phyloP scores from a whole-genome alignment of 2,797 vertebrate genomes.

The Mionectes olivaceus region DNA sequence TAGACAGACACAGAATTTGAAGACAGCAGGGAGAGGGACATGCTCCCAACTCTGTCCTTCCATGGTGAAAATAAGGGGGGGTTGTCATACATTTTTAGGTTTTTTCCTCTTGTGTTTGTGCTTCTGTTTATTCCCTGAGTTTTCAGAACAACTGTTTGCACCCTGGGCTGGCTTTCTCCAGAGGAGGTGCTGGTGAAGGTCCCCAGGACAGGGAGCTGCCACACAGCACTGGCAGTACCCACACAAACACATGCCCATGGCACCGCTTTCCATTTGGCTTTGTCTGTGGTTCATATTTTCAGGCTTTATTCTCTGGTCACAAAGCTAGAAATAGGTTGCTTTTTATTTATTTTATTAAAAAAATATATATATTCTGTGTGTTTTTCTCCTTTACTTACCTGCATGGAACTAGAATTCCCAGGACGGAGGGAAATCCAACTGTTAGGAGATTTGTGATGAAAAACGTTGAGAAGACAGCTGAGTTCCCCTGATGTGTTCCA shows the following conservation, averaged over 20 bases:
- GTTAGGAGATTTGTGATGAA: background rate
- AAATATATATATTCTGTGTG: background rate
- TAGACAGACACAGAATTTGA: background rate
- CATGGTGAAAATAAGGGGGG: background rate
- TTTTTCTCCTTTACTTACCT: background rate
- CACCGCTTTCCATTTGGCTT: background rate
- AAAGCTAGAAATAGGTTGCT: background rate
- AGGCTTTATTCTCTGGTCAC: background rate
- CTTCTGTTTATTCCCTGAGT: background rate
- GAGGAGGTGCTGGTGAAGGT: background rate
- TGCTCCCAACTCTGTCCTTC: background rate
- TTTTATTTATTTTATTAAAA: background rate
- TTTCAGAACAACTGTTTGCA: background rate
- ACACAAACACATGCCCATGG: fast-evolving
- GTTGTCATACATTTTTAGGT: fast-evolving
- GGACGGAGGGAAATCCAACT: background rate
- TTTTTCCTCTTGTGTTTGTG: background rate
- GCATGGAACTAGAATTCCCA: background rate
- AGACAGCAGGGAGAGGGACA: background rate
- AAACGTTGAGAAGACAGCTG: background rate
- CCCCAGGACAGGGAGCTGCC: background rate
- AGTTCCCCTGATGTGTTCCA: background rate
- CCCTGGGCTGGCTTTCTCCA: background rate
- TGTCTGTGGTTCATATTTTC: background rate
- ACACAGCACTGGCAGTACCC: background rate